Evolutionary conservation across 2,113 vertebrate genomes (phyloP), one percentile per base, ranked within the genome.

Genomic region (Etheostoma spectabile): DNA sequence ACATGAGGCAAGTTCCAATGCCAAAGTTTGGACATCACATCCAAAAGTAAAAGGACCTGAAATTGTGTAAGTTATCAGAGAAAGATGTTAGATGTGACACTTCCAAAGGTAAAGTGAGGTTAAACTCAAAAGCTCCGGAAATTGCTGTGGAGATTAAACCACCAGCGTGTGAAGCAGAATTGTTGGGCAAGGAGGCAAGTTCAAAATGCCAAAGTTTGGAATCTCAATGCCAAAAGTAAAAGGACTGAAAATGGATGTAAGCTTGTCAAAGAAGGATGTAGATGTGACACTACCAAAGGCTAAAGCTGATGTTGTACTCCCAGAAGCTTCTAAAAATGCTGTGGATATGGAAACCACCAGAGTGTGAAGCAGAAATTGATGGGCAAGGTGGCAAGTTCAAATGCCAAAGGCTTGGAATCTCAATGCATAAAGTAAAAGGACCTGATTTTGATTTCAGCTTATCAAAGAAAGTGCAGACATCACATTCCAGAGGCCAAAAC

Each of bases 401-500:
- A 38, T 92, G 13, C 91, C 91, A 6, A 83, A 72, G n/a, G 48
- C 75, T 93, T 56, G 75, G 63, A 48, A 24, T 81, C 3, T 71
- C 84, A 52, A 33, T 89, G 21, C 89, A 89, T 21, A 70, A 79
- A 45, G 61, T n/a, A n/a, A 72, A 30, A 59, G 57, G 61, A 2
- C 74, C 84, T 68, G 51, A 86, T 12, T n/a, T n/a, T 60, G 89
- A 86, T 35, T 51, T 74, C 6, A 83, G 77, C 51, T 45, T 48
- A 5, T 65, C 88, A 72, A n/a, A 81, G 18, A 3, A 69, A 69
- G 80, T 66, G 22, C 2, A 18, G 63, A 86, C 1, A n/a, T n/a
- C n/a, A 56, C 46, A 35, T 8, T 84, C 78, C 74, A 61, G 69
- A 21, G 19, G 11, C 12, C 21, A 38, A 82, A 15, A 18, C 63